These are phyloP conservation scores for Acanthopleura granulata DNA, from an alignment of 2,888 invertebrate genomes.

Conservation along the genomic window DNA sequence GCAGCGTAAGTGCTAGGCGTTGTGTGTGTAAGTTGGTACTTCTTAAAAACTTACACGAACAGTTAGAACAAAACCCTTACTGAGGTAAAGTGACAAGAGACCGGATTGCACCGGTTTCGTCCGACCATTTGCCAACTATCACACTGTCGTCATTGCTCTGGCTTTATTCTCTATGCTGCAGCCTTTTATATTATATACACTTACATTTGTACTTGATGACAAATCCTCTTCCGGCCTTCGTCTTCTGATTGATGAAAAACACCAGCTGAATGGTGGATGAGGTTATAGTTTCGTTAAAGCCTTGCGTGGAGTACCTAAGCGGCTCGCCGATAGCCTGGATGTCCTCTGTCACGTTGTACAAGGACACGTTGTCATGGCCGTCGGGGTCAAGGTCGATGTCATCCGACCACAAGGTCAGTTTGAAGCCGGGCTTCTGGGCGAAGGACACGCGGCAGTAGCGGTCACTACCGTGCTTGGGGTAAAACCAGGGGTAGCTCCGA, in stretches of 20 bases:
- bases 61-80: too few relatives aligned
- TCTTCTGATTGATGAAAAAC: neutral
- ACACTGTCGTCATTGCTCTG: too few relatives aligned
- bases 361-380: neutral
- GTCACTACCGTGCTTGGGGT: neutral
- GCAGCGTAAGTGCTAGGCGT: too few relatives aligned
- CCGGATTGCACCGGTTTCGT: too few relatives aligned
- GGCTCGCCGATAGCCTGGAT: neutral
- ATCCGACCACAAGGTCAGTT: neutral
- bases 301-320: neutral
- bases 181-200: too few relatives aligned
- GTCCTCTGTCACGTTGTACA: neutral
- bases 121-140: too few relatives aligned
- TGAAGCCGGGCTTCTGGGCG: neutral
- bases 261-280: neutral
- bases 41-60: too few relatives aligned
- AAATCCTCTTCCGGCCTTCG: neutral
- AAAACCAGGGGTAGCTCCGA: neutral
- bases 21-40: too few relatives aligned
- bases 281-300: neutral
- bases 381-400: constrained; percentile 1
- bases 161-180: too few relatives aligned
- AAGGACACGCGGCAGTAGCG: neutral
- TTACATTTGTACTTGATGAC: neutral
- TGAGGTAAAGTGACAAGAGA: too few relatives aligned